Conservation (phyloP, 2,888 invertebrate species). For the Agrochola circellaris region DNA sequence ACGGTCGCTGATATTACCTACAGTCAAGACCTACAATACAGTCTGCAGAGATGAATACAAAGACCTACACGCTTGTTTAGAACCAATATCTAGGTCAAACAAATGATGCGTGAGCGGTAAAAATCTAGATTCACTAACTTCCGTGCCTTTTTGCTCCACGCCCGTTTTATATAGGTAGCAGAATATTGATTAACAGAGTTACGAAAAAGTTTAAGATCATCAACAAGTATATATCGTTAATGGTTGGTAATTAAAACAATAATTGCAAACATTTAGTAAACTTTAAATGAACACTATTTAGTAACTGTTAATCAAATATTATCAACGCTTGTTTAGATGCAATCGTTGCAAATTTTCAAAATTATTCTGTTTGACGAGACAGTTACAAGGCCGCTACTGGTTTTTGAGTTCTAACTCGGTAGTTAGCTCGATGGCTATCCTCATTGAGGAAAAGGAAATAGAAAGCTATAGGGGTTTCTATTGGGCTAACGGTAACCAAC, state of each 20-base stretch:
- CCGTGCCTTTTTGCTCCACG: not conserved
- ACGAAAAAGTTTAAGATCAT: conserved; percentile 2
- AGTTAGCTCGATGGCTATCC: not conserved
- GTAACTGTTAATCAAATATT: conserved; percentile 39
- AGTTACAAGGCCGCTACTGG: not conserved
- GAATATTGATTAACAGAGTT: not conserved
- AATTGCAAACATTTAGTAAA: conserved; percentile 7
- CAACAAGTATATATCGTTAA: not conserved
- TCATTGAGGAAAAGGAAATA: not conserved
- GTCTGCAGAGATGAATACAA: not conserved
- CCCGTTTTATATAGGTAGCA: not conserved
- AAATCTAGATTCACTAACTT: not conserved
- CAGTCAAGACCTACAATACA: not conserved
- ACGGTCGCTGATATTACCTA: not conserved
- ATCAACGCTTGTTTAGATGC: conserved; percentile 18
- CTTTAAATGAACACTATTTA: conserved; percentile 17
- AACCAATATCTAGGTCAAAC: conserved; percentile 7
- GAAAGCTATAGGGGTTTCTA: not conserved
- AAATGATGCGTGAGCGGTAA: not conserved
- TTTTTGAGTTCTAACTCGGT: not conserved
- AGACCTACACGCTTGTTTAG: not conserved
- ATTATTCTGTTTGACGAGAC: conserved; percentile 9
- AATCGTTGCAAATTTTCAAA: conserved; percentile 22
- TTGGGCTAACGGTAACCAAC: no score
- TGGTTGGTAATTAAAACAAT: conserved; percentile 23